Evolutionary conservation across 1,140 invertebrate species (phyloP).

Genomic region (Magallana ariakensis): DNA sequence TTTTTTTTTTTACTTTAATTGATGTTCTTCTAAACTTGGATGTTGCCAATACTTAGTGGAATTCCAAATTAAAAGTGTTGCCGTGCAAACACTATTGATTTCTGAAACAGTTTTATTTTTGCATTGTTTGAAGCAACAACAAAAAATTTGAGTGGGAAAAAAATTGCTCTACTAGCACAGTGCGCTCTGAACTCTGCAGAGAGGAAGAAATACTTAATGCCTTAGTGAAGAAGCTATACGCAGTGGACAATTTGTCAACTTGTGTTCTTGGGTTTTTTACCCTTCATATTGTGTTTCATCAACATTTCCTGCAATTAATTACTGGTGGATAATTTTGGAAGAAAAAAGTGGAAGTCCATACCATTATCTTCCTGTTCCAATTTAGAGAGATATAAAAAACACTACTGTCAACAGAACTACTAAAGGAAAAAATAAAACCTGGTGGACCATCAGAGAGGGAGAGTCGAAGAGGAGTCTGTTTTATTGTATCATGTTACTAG

Average conservation of each 20-base stretch:
- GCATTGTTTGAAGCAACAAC: slow-evolving; percentile 11
- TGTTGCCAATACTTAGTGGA: slow-evolving; percentile 2
- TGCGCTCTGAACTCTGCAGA: not conserved
- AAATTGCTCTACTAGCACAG: not conserved
- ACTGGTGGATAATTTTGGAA: slow-evolving; percentile 8
- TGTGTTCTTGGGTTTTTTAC: not conserved
- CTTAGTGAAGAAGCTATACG: not conserved
- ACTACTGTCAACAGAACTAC: not conserved
- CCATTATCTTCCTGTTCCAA: slow-evolving; percentile 11
- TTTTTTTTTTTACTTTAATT: no score
- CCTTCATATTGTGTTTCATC: slow-evolving; percentile 4
- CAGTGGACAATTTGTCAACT: slow-evolving; percentile 14
- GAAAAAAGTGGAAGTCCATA: slow-evolving; percentile 20
- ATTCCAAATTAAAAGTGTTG: slow-evolving; percentile 6
- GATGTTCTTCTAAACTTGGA: not conserved
- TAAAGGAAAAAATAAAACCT: not conserved
- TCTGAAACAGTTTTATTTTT: slow-evolving; percentile 32
- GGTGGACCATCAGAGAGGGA: no score
- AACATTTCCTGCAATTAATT: slow-evolving; percentile 38
- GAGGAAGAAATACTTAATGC: slow-evolving; percentile 4
- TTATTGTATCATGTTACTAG: slow-evolving; percentile 4
- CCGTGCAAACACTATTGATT: slow-evolving; percentile 19
- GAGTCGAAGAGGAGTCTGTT: not conserved
- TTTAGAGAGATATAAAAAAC: not conserved
- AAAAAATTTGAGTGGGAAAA: not conserved